Base-by-base conservation (phyloP, 2,797 vertebrate species). In the Enteromius radiatus region DNA sequence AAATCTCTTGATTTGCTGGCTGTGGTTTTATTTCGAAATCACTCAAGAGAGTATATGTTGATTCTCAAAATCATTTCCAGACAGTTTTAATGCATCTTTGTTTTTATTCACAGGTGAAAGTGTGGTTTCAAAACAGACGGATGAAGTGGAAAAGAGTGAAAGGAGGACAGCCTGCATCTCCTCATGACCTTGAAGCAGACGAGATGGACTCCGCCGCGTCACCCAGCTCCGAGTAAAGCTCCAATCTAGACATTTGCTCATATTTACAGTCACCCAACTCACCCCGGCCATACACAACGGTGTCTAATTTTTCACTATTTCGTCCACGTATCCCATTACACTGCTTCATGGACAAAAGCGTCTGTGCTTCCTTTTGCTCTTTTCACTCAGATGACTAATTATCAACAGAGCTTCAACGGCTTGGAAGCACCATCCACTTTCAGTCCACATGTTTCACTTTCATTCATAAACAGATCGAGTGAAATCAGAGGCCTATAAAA, bases 131-230 rank as follows among this genome's bases (percentile, higher is more conserved):
- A 89, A 99, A 99, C 95, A 92, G 98, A 91, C 95, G 98, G 88
- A 99, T 99, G 98, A 99, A 99, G 90, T 99, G 98, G 98, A 99
- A 99, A 90, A 93, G 98, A 1, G 97, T 99, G 67, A 99, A 98
- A 90, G 96, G 98, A 1, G 97, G 97, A 64, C 97, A 97, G 33
- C 95, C 96, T 0, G 90, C 94, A 76, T 98, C 96, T 9, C 96
- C 97, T 2, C 96, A 94, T 0, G 95, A 96, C 84, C 95, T 94
- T 36, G 97, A 98, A 88, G 93, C 94, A 0, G 97, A 98, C 64
- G 97, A 98, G 33, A 91, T 95, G 59, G 97, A 99, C 94, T 98
- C 97, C 0, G 95, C 97, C 0, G 95, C 97, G 10, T 98, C 97
- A 15, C 96, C 96, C 82, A 96, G 94, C 92, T 98, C 98, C 2